Evolutionary conservation across 2,888 invertebrate genomes (phyloP).

Genomic region (Andrena flavipes): DNA sequence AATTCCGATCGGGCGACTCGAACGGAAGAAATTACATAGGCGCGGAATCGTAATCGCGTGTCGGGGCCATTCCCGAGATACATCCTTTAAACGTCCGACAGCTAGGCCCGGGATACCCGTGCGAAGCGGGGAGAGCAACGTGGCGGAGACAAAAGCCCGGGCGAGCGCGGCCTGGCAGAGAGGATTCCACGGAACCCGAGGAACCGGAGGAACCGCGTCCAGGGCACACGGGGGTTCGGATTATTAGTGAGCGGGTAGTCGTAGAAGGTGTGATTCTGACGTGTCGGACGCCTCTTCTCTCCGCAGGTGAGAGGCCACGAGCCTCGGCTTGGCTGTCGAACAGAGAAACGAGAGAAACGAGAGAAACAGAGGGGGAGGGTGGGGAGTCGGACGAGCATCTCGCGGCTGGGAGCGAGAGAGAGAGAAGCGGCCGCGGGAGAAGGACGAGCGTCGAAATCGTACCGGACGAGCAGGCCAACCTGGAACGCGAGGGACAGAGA

Average conservation of each 20-base stretch:
- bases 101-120: no score
- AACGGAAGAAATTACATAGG: no score
- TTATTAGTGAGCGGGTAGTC: slow-evolving; percentile 82
- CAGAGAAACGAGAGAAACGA: slow-evolving; percentile 1
- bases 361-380: slow-evolving; percentile 12
- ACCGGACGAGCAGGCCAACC: slow-evolving; percentile 36
- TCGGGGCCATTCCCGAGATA: not conserved
- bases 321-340: slow-evolving; percentile 36
- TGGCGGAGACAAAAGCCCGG: slow-evolving; percentile 41
- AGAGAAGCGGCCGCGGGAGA: slow-evolving; percentile 1
- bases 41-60: slow-evolving; percentile 16
- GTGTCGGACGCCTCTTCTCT: slow-evolving; percentile 78
- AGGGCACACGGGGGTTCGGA: slow-evolving; percentile 70
- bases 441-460: slow-evolving; percentile 46
- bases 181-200: slow-evolving; percentile 70
- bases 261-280: slow-evolving; percentile 84
- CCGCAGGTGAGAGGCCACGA: slow-evolving; percentile 73
- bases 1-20: no score
- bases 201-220: slow-evolving; percentile 57
- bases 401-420: slow-evolving; percentile 33
- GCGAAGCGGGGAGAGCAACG: not conserved
- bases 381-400: slow-evolving; percentile 49
- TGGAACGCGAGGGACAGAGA: slow-evolving; percentile 56
- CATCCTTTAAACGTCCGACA: not conserved
- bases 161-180: slow-evolving; percentile 11